Evolutionary conservation across 2,113 vertebrate species (phyloP).

Genomic region (Emberiza fucata): DNA sequence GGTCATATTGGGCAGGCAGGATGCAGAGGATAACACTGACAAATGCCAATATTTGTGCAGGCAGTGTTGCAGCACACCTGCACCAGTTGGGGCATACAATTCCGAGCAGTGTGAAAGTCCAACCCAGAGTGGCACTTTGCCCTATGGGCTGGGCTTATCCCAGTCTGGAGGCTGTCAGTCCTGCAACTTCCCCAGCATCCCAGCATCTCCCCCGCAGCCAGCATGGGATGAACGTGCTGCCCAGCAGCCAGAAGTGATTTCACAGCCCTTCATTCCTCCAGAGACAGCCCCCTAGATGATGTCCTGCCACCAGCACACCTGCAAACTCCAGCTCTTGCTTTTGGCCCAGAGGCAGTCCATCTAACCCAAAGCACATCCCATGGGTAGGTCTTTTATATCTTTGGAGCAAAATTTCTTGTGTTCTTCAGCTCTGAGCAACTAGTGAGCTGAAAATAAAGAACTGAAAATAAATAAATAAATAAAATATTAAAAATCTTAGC

Average conservation of each 20-base stretch:
- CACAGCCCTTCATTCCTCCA: background rate
- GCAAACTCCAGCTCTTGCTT: background rate
- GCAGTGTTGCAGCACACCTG: background rate
- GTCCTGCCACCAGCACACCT: background rate
- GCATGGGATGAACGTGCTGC: accelerated
- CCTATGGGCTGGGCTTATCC: background rate
- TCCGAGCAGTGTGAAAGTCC: background rate
- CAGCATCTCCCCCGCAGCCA: background rate
- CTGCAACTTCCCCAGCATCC: background rate
- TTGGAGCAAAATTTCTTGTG: background rate
- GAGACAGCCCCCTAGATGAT: background rate
- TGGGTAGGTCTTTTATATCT: background rate
- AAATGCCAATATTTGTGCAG: background rate
- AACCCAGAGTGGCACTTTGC: background rate
- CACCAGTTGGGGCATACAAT: accelerated
- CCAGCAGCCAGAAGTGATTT: background rate
- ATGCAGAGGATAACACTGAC: background rate
- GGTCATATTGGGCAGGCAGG: accelerated
- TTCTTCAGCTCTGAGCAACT: background rate
- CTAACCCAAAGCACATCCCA: background rate
- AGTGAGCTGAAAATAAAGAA: background rate
- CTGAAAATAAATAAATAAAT: background rate
- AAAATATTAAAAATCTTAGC: background rate
- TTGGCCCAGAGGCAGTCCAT: background rate
- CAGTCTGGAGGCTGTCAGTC: background rate